Conservation (phyloP, 2,888 invertebrate species). For the Gerris lacustris region DNA sequence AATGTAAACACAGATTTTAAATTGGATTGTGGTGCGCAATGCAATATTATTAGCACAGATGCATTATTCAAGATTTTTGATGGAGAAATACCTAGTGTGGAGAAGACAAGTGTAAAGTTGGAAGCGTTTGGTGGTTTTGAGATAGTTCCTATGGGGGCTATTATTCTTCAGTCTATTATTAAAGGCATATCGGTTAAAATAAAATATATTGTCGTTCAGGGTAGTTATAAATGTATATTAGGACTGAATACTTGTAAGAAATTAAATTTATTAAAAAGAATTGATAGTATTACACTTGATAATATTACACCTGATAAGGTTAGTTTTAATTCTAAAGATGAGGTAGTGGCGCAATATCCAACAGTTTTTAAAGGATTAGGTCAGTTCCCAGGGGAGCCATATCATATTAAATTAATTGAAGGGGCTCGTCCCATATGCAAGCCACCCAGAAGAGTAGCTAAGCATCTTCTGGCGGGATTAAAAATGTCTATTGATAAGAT, state of each 20-base stretch:
- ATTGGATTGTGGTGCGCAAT: constrained; percentile 17
- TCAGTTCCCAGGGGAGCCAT: too few species aligned
- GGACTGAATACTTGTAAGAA: constrained; percentile 9
- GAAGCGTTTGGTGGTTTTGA: background rate
- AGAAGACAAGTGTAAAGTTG: background rate
- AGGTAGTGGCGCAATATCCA: too few species aligned
- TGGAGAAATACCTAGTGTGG: background rate
- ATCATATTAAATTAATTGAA: too few species aligned
- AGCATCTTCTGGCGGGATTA: constrained; percentile 24
- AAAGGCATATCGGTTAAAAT: background rate
- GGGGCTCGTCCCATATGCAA: too few species aligned
- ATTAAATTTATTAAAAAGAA: constrained; percentile 3
- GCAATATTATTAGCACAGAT: constrained; percentile 17
- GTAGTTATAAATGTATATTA: constrained; percentile 12
- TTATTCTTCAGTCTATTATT: background rate
- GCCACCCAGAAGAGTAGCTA: too few species aligned
- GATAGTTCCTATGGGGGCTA: background rate
- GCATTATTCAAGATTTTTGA: constrained; percentile 10
- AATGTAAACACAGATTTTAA: too few species aligned
- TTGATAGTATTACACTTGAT: too few species aligned
- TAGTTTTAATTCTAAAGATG: background rate
- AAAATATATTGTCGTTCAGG: too few species aligned
- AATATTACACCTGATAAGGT: background rate
- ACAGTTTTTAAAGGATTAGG: too few species aligned
- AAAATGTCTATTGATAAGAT: too few species aligned